phyloP scores from a whole-genome alignment of 2,797 vertebrate species.

The Rallus crepitans region DNA sequence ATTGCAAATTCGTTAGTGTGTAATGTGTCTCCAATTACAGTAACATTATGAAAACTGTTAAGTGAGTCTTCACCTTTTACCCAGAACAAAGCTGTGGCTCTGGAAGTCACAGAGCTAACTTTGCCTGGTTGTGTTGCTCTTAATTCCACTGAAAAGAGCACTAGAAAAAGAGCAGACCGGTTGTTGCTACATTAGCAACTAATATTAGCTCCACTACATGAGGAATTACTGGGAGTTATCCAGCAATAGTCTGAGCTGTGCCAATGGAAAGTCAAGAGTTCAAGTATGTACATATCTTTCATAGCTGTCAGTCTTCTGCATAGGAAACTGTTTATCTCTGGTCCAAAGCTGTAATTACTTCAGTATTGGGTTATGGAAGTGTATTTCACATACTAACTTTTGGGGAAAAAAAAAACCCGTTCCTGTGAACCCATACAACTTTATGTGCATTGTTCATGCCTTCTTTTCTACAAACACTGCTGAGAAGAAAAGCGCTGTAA shows the following conservation, averaged over 20 bases:
- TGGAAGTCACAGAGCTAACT: neutral
- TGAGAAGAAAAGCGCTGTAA: neutral
- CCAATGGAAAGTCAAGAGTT: slow-evolving; percentile 65
- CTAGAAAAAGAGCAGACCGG: neutral
- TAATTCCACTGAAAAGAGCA: neutral
- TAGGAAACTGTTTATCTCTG: neutral
- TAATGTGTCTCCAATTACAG: neutral
- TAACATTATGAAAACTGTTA: neutral
- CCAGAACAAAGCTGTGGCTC: neutral
- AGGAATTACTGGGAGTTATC: slow-evolving; percentile 55
- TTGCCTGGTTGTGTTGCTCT: neutral
- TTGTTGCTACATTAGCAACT: slow-evolving; percentile 8
- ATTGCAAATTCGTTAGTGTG: neutral
- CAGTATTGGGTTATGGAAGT: neutral
- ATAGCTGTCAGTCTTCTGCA: slow-evolving; percentile 24
- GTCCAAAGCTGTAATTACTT: neutral
- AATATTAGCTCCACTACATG: slow-evolving; percentile 19
- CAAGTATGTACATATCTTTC: slow-evolving; percentile 12
- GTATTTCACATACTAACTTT: neutral
- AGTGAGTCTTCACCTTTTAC: neutral
- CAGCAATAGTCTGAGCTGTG: slow-evolving; percentile 42
- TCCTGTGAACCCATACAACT: neutral
- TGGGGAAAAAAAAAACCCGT: no score
- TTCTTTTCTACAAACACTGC: neutral
- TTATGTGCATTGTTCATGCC: neutral